A percentile compares a stretch with the other conserved stretches of the same genome.
These are phyloP conservation scores for Poeciliopsis occidentalis DNA, from an alignment of 2,113 vertebrate species.

Conservation along the genomic window DNA sequence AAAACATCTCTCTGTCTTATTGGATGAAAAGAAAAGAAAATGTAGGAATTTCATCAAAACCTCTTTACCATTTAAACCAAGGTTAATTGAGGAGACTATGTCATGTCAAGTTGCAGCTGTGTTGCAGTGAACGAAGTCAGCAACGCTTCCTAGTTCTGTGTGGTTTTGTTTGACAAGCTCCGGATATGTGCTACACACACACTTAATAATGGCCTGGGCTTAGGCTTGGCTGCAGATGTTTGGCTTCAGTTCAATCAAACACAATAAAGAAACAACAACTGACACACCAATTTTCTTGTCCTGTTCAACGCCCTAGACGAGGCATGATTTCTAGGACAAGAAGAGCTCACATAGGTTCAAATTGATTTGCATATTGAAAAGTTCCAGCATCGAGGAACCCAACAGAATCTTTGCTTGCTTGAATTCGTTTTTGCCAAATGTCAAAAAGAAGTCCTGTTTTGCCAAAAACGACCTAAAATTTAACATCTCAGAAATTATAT, in stretches of 20 bases:
- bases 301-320: conserved; percentile 10
- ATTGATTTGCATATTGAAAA: not conserved
- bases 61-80: conserved; percentile 16
- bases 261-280: conserved; percentile 49
- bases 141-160: conserved; percentile 37
- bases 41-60: conserved; percentile 14
- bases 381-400: not conserved
- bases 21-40: not conserved
- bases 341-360: conserved; percentile 1
- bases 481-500: too few relatives aligned
- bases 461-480: too few relatives aligned
- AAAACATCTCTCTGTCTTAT: not conserved
- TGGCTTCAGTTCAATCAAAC: conserved; percentile 48
- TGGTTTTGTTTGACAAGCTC: conserved; percentile 63
- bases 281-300: conserved; percentile 40
- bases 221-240: conserved; percentile 52
- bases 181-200: conserved; percentile 63
- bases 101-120: conserved; percentile 54
- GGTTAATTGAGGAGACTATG: conserved; percentile 59
- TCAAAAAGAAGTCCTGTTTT: too few relatives aligned
- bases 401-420: too few relatives aligned
- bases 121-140: conserved; percentile 44
- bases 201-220: conserved; percentile 58
- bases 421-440: too few relatives aligned
- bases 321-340: conserved; percentile 1